phyloP scores from a whole-genome alignment of 2,797 vertebrate genomes.

The Scolopax bukidnonensis region DNA sequence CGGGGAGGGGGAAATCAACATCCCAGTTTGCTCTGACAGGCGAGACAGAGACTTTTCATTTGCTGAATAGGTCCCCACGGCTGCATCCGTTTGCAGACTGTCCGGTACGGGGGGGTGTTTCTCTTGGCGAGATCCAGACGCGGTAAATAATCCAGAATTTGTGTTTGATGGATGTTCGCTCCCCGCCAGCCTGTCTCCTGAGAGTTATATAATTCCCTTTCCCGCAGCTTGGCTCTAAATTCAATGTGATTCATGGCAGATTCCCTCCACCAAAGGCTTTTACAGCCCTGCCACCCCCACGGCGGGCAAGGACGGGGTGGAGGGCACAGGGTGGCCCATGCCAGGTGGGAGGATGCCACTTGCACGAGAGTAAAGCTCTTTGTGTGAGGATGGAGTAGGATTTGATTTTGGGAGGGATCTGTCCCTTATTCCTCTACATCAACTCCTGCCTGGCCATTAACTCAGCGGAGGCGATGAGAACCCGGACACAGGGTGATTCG shows the following conservation, averaged over 20 bases:
- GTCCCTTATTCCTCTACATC: not conserved
- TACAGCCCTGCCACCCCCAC: not conserved
- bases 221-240: slow-evolving; percentile 65
- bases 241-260: slow-evolving; percentile 51
- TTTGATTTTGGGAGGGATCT: not conserved
- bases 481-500: rapidly evolving
- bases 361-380: not conserved
- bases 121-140: slow-evolving; percentile 26
- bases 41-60: not conserved
- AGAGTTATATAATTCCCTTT: slow-evolving; percentile 65
- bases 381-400: not conserved
- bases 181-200: slow-evolving; percentile 29
- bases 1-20: not conserved
- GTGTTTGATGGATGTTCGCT: slow-evolving; percentile 47
- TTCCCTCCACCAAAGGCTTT: slow-evolving; percentile 8
- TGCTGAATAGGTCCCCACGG: not conserved
- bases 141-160: slow-evolving; percentile 61
- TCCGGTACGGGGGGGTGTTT: not conserved
- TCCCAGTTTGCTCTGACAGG: not conserved
- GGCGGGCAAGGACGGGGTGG: not conserved
- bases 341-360: not conserved
- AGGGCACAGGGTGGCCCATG: rapidly evolving
- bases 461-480: not conserved
- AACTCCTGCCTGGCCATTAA: not conserved
- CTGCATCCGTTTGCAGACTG: not conserved